Evolutionary conservation across 1,140 invertebrate genomes (phyloP).

Genomic region (Melanaphis sacchari): DNA sequence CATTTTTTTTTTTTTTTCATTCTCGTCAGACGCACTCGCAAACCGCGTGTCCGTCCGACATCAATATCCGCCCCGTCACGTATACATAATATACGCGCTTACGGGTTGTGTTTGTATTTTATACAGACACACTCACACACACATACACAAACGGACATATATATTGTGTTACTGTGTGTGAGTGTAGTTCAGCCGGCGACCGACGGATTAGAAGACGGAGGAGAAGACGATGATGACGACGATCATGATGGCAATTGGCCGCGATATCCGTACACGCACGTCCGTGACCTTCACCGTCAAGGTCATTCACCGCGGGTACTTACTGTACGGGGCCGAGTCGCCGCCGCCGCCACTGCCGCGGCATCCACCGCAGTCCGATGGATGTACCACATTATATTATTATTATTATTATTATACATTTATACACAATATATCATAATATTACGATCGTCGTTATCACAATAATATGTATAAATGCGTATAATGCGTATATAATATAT

Average conservation of each 20-base stretch:
- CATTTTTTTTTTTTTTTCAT: conserved; percentile 17
- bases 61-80: conserved; percentile 44
- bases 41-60: neutral
- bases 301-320: conserved; percentile 49
- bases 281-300: conserved; percentile 51
- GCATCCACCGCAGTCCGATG: neutral
- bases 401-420: neutral
- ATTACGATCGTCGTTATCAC: conserved; percentile 6
- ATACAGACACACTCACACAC: no score
- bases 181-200: neutral
- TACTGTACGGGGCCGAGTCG: neutral
- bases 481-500: neutral
- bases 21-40: neutral
- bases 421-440: conserved; percentile 16
- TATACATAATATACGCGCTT: neutral
- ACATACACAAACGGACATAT: neutral
- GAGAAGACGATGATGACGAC: neutral
- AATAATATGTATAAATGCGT: neutral
- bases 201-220: neutral
- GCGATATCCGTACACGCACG: conserved; percentile 42
- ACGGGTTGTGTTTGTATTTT: conserved; percentile 13
- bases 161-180: neutral
- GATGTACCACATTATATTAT: neutral
- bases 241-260: conserved; percentile 38
- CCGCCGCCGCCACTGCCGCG: no score